phyloP scores from a whole-genome alignment of 2,888 invertebrate genomes.

The Tryphoninae sp. region DNA sequence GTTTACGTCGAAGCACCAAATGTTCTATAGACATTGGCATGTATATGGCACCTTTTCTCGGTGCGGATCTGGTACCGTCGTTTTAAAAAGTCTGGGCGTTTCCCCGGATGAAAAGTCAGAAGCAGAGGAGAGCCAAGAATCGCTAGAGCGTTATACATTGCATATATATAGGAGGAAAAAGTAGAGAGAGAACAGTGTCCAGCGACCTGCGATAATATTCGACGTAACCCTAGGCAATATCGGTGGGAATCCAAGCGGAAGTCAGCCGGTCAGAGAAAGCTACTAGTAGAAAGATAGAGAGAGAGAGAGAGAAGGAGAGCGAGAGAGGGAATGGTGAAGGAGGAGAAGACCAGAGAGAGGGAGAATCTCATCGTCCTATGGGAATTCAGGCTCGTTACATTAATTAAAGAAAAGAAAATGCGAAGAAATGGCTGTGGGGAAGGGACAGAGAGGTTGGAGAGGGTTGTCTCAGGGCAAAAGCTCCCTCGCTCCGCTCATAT shows the following conservation, averaged over 20 bases:
- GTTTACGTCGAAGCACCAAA: background rate
- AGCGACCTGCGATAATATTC: conserved; percentile 55
- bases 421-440: conserved; percentile 26
- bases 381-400: conserved; percentile 63
- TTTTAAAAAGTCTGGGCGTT: background rate
- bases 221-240: conserved; percentile 53
- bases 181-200: conserved; percentile 31
- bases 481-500: conserved; percentile 39
- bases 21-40: background rate
- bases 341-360: background rate
- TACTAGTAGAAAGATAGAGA: background rate
- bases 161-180: conserved; percentile 14
- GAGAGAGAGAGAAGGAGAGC: conserved; percentile 22
- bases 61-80: background rate
- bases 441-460: conserved; percentile 8
- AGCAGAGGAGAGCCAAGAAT: conserved; percentile 4
- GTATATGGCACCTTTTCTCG: background rate
- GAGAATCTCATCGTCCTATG: conserved; percentile 57
- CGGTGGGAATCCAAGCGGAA: conserved; percentile 50
- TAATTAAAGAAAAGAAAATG: conserved; percentile 64
- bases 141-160: background rate
- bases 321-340: background rate
- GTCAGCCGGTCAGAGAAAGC: conserved; percentile 33
- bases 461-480: conserved; percentile 29
- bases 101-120: background rate